Evolutionary conservation across 2,797 vertebrate genomes (phyloP), one percentile per base, ranked within the genome.

Genomic region (Clarias platycephalus): DNA sequence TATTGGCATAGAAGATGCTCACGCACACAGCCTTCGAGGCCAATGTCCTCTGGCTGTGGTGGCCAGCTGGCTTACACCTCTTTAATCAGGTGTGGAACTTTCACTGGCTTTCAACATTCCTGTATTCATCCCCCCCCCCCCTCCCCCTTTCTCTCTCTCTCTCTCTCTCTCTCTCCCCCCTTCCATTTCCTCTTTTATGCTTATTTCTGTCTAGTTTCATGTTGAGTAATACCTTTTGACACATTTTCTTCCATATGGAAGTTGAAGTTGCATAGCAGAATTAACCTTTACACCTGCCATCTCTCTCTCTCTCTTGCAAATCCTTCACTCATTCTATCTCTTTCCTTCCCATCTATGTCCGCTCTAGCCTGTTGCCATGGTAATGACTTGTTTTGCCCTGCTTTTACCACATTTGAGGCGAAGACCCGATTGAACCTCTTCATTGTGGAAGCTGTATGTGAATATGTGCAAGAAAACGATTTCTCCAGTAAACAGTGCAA

Each of bases 71-170:
- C 84, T 87, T 84, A 74, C 86, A 88, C 85, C 70, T 86, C 86
- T 87, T 81, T 85, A 89, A 86, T 88, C 80, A 86, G 82, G 86
- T 88, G 88, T 85, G 87, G 87, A 86, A 80, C 83, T 89, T 89
- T 87, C 75, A 28, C 62, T 55, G 80, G 37, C 28, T 44, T 22
- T 86, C 70, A 70, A 71, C 74, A 78, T 66, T 55, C 63, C 60
- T 68, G 72, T 64, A 49, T 67, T 79, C 37, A 76, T 62, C 63
- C 64, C 67, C 28, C 84, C 24, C 62, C 70, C 75, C 31, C 74
- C 60, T 57, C n/a, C 85, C 63, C 63, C 77, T 66, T n/a, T 85
- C 64, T 71, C 64, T 75, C 18, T 68, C n/a, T 53, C 60, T 84
- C 72, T 68, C 71, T 76, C 66, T 40, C 83, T 70, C 74, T 81